Conservation (phyloP, 2,888 invertebrate species). For the Leptopterna dolabrata region DNA sequence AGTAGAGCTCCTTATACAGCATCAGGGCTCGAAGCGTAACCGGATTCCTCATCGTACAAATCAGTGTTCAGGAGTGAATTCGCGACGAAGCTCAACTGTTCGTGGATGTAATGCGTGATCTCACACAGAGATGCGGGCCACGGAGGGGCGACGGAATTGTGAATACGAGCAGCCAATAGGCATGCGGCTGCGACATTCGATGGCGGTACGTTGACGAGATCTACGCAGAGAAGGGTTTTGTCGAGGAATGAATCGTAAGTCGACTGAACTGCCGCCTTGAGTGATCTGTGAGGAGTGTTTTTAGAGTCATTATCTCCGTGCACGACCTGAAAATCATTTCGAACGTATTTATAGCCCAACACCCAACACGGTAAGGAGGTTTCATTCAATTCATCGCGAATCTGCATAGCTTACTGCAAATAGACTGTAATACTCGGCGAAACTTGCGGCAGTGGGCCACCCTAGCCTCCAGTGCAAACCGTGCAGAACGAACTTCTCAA, state of each 20-base stretch:
- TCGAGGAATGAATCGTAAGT: slow-evolving; percentile 19
- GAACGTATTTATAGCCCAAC: no score
- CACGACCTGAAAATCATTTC: not conserved
- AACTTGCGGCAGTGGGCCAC: slow-evolving; percentile 25
- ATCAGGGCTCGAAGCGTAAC: slow-evolving; percentile 9
- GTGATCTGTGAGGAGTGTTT: not conserved
- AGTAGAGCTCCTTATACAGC: not conserved
- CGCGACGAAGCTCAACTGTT: not conserved
- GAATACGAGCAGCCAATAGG: slow-evolving; percentile 27
- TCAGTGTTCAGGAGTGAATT: not conserved
- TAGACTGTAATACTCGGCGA: slow-evolving; percentile 37
- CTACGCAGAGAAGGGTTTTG: not conserved
- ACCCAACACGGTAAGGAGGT: not conserved
- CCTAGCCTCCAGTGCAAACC: slow-evolving; percentile 2
- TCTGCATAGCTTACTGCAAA: slow-evolving; percentile 28
- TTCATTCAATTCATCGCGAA: not conserved
- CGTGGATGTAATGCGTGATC: not conserved
- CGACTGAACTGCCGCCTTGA: not conserved
- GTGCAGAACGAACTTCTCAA: not conserved
- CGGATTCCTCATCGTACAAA: not conserved
- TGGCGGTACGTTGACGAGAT: not conserved
- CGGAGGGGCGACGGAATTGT: not conserved
- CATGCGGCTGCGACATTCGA: slow-evolving; percentile 1
- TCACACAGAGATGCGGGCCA: not conserved
- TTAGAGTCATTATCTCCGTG: not conserved